Evolutionary conservation across 2,888 invertebrate species (phyloP), one percentile per base, ranked within the genome.

Genomic region (Eubasilissa splendida): DNA sequence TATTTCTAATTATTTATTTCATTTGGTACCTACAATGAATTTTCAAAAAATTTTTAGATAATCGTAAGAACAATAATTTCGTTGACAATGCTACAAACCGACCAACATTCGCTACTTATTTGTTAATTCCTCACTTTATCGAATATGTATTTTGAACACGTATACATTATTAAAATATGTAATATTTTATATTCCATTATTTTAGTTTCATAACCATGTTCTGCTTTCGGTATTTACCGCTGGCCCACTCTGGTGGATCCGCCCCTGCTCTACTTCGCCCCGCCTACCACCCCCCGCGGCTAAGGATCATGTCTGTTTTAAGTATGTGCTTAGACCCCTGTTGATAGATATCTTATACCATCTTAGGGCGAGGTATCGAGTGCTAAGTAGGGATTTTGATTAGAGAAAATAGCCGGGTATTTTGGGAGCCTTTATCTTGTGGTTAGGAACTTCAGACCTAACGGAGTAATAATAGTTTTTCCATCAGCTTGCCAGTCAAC

Each of bases 241-340:
- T 66, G 66, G 5, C 52, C 52, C 68, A 11, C 7, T 9, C 2
- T 3, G 1, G 31, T 4, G 11, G 2, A 5, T 12, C 33, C 11
- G 31, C 2, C 52, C 68, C 42, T 14, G n/a, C 50, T 14, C 52
- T 4, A 52, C 7, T 50, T n/a, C 1, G 11, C 50, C n/a, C n/a
- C 50, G 4, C n/a, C 11, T 53, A 22, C 11, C 70, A 53, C 14
- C 12, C 68, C 52, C 50, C 14, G 68, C 9, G 50, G 68, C 50
- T 42, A 54, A 71, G 71, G 14, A 68, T 68, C 71, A 71, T 71
- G 71, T 56, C 71, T 71, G 71, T 71, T 71, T 71, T 71, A 71
- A 71, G 71, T 31, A 54, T 54, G 71, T 71, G 53, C 71, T 71
- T 71, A 71, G 53, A 4, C 71, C 54, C 50, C 71, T 71, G 71